Percentiles rank a stretch among this genome's conserved stretches.
These are phyloP conservation scores for Hozukius guyotensis DNA, from an alignment of 2,797 vertebrate species.

Conservation along the genomic window DNA sequence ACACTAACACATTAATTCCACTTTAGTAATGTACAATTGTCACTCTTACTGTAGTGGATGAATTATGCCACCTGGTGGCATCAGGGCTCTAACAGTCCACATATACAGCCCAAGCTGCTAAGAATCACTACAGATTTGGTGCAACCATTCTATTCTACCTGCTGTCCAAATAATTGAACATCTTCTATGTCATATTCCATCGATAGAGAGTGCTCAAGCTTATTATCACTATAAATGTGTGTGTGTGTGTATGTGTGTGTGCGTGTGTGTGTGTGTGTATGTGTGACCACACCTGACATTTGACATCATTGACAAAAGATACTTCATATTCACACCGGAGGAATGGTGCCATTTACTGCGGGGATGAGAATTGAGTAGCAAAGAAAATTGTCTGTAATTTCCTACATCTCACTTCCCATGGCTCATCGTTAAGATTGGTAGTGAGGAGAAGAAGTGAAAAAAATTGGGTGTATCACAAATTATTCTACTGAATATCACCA, in stretches of 20 bases:
- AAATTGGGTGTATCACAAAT: background rate
- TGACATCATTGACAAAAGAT: background rate
- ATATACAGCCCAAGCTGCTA: background rate
- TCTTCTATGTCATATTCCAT: background rate
- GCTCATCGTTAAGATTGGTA: background rate
- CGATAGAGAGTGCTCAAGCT: background rate
- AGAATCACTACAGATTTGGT: background rate
- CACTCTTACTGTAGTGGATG: background rate
- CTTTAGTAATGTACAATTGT: background rate
- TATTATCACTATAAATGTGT: background rate
- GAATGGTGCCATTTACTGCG: background rate
- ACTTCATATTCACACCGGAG: background rate
- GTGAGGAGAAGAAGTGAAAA: background rate
- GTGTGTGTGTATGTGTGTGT: no score
- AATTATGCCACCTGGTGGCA: constrained; percentile 15
- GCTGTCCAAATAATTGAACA: background rate
- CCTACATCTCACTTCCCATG: background rate
- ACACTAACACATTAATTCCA: background rate
- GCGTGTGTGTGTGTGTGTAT: background rate
- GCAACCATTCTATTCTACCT: background rate
- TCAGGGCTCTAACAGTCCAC: background rate
- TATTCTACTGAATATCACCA: background rate
- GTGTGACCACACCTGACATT: background rate
- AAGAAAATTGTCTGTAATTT: background rate
- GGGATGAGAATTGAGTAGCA: background rate